Conservation (phyloP, 1,140 invertebrate genomes). For the Penaeus japonicus region DNA sequence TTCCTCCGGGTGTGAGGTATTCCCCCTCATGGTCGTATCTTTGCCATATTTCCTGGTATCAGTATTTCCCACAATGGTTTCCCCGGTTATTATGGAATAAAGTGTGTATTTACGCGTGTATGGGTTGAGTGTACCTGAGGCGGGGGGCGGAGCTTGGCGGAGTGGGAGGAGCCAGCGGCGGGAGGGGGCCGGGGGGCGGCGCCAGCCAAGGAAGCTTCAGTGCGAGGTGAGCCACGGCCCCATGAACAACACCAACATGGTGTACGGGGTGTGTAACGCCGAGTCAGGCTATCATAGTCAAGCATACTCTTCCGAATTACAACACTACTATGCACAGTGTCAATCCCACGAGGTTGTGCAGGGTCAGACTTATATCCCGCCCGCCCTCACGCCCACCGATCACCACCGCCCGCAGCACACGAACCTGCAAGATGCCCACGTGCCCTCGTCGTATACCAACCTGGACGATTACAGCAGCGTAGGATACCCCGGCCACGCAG, state of each 20-base stretch:
- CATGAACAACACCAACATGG: conserved; percentile 63
- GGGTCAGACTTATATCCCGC: conserved; percentile 59
- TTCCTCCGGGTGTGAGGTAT: neutral
- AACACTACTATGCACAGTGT: conserved; percentile 60
- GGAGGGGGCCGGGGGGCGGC: conserved; percentile 8
- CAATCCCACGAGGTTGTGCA: conserved; percentile 60
- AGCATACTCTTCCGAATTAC: conserved; percentile 62
- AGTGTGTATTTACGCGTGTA: conserved; percentile 15
- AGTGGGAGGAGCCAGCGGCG: neutral
- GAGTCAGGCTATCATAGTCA: conserved; percentile 60
- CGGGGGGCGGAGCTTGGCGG: conserved; percentile 7
- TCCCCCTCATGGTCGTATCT: neutral
- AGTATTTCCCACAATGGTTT: neutral
- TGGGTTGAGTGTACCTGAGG: neutral
- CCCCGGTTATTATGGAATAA: neutral
- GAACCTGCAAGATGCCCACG: conserved; percentile 49
- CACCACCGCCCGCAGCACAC: conserved; percentile 64
- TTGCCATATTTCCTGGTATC: neutral
- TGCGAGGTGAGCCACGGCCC: conserved; percentile 40
- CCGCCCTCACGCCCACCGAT: conserved; percentile 64
- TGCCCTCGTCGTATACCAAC: conserved; percentile 80
- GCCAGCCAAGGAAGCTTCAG: conserved; percentile 11
- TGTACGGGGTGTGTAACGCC: conserved; percentile 73
- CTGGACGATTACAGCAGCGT: conserved; percentile 73
- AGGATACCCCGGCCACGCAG: conserved; percentile 59